These are phyloP conservation scores for Meloidogyne hapla DNA, from an alignment of 1,140 invertebrate species.

Conservation along the genomic window DNA sequence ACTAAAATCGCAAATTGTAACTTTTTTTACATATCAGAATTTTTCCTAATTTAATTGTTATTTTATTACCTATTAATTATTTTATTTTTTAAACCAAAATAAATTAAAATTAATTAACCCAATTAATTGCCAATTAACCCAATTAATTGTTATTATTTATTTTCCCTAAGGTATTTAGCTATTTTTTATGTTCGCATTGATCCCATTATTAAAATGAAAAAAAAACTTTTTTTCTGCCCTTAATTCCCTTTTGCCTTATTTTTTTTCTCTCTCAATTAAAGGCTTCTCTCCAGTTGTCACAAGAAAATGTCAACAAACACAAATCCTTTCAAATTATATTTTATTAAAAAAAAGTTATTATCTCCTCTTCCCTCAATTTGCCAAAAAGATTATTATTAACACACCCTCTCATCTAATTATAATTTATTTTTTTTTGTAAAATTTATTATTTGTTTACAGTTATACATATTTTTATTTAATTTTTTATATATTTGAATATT, in stretches of 20 bases:
- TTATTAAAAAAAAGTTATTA: constrained; percentile 1
- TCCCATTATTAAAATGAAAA: background rate
- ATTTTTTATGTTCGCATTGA: background rate
- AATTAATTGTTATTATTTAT: background rate
- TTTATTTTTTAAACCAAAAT: too few relatives aligned
- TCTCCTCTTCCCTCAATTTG: background rate
- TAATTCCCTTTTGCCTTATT: background rate
- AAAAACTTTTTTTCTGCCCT: background rate
- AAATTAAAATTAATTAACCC: too few relatives aligned
- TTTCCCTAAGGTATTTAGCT: background rate
- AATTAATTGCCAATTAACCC: too few relatives aligned
- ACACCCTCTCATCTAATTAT: background rate
- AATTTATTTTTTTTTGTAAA: background rate
- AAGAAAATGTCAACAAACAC: background rate
- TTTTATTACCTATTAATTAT: too few relatives aligned
- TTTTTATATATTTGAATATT: too few relatives aligned
- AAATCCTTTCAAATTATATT: background rate
- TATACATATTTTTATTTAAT: too few relatives aligned
- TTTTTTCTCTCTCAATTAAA: background rate
- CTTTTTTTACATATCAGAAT: too few relatives aligned
- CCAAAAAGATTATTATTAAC: background rate
- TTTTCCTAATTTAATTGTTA: too few relatives aligned
- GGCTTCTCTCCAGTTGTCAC: background rate
- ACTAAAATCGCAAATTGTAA: too few relatives aligned
- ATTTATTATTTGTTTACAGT: background rate